phyloP scores from a whole-genome alignment of 2,888 invertebrate genomes.

The Leucozona laternaria region DNA sequence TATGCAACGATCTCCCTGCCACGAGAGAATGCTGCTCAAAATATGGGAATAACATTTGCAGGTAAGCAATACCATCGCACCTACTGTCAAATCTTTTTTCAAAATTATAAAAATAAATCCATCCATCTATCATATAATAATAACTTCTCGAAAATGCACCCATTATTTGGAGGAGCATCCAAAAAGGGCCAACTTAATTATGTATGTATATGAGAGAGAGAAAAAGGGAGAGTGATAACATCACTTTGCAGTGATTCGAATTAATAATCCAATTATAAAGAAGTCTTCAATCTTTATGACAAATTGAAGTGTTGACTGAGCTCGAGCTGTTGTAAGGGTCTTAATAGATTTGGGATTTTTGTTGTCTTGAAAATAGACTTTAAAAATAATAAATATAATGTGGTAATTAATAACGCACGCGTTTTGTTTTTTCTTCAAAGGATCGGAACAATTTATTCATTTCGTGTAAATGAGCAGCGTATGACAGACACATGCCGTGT shows the following conservation, averaged over 20 bases:
- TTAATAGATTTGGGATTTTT: conserved; percentile 57
- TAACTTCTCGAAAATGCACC: neutral
- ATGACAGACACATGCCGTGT: conserved; percentile 55
- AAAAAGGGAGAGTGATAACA: conserved; percentile 8
- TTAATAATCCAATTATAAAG: conserved; percentile 70
- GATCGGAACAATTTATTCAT: conserved; percentile 33
- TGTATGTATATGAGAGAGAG: neutral
- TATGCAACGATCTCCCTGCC: conserved; percentile 84
- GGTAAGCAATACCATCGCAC: conserved; percentile 80
- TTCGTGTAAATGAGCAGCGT: conserved; percentile 42
- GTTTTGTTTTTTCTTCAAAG: conserved; percentile 56
- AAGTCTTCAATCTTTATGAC: conserved; percentile 48
- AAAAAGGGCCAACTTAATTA: conserved; percentile 9
- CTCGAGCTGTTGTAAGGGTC: conserved; percentile 22
- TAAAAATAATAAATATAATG: conserved; percentile 54
- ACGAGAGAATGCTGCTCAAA: conserved; percentile 81
- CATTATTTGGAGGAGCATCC: conserved; percentile 8
- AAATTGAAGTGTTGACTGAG: conserved; percentile 65
- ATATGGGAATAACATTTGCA: conserved; percentile 83
- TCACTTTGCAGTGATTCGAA: conserved; percentile 38
- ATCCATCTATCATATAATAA: conserved; percentile 39
- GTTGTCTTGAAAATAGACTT: conserved; percentile 57
- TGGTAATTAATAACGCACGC: conserved; percentile 72
- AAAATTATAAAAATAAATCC: conserved; percentile 28
- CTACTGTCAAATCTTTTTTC: neutral